Conservation (phyloP, 2,797 vertebrate species). For the Lindbergichthys nudifrons region DNA sequence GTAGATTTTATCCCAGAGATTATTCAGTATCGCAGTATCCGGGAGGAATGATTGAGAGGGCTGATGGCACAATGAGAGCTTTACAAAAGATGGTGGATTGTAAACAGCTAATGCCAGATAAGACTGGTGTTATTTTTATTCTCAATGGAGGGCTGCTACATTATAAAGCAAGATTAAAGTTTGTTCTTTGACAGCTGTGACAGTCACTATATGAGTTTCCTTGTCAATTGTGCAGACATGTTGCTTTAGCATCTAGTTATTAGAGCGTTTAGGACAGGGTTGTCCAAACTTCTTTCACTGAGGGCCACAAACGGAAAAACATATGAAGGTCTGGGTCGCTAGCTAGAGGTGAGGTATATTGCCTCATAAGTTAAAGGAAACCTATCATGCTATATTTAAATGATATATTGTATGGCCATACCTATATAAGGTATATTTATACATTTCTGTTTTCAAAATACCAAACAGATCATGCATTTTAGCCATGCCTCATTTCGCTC, state of each 20-base stretch:
- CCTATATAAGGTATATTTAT: too few species aligned
- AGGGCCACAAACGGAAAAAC: too few species aligned
- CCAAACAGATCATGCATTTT: too few species aligned
- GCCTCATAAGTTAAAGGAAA: too few species aligned
- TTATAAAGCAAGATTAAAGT: conserved; percentile 17
- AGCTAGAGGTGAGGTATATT: too few species aligned
- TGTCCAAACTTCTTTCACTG: too few species aligned
- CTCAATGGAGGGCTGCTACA: background rate
- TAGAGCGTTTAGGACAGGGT: background rate
- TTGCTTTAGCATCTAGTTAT: conserved; percentile 1
- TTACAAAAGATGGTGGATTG: conserved; percentile 47
- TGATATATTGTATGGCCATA: too few species aligned
- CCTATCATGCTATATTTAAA: too few species aligned
- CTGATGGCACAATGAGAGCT: conserved; percentile 50
- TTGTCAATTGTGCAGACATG: background rate
- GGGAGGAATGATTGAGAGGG: conserved; percentile 48
- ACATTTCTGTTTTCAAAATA: too few species aligned
- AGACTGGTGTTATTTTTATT: conserved; percentile 31
- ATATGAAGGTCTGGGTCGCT: too few species aligned
- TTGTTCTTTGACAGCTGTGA: conserved; percentile 16
- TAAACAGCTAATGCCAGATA: conserved; percentile 52
- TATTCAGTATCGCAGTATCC: conserved; percentile 68
- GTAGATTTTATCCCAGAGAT: conserved; percentile 74
- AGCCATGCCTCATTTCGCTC: too few species aligned
- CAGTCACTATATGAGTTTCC: background rate